Percentiles rank a stretch among this genome's conserved stretches.
phyloP scores from a whole-genome alignment of 2,797 vertebrate genomes.

The Pseudopleuronectes americanus region DNA sequence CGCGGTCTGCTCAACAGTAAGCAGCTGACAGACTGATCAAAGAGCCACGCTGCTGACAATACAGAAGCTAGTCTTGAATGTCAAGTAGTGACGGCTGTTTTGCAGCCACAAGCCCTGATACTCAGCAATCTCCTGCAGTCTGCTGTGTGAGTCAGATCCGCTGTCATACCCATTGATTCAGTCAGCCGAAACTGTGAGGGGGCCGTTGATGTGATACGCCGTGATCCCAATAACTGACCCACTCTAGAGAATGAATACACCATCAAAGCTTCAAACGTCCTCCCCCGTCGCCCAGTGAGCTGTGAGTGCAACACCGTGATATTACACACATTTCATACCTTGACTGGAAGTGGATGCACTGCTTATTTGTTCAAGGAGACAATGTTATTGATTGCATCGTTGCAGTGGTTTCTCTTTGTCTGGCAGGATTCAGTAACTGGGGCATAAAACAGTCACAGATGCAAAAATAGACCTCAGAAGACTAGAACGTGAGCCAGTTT shows the following conservation, averaged over 20 bases:
- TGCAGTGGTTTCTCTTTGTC: slow-evolving; percentile 35
- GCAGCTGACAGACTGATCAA: slow-evolving; percentile 46
- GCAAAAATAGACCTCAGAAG: slow-evolving; percentile 40
- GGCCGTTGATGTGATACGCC: slow-evolving; percentile 11
- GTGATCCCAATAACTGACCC: slow-evolving; percentile 21
- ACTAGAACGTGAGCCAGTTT: slow-evolving; percentile 45
- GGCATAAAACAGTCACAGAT: slow-evolving; percentile 33
- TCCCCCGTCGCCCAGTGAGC: slow-evolving; percentile 10
- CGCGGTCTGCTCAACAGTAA: slow-evolving; percentile 14
- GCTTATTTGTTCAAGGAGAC: slow-evolving; percentile 33
- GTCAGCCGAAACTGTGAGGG: not conserved
- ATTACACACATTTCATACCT: slow-evolving; percentile 11
- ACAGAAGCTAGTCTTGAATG: slow-evolving; percentile 49
- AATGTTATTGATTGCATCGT: slow-evolving; percentile 51
- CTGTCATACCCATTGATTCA: slow-evolving; percentile 10
- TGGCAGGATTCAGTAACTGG: slow-evolving; percentile 43
- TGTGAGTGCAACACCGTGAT: not conserved
- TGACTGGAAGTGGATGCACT: slow-evolving; percentile 24
- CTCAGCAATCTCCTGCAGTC: slow-evolving; percentile 11
- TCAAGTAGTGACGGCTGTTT: slow-evolving; percentile 27
- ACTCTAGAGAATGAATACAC: slow-evolving; percentile 11
- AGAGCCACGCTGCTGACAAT: slow-evolving; percentile 22
- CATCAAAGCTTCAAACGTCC: slow-evolving; percentile 12
- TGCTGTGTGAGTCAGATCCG: slow-evolving; percentile 16
- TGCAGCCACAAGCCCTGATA: slow-evolving; percentile 15